Evolutionary conservation across 2,113 vertebrate species (phyloP).

Genomic region (Salminus brasiliensis): DNA sequence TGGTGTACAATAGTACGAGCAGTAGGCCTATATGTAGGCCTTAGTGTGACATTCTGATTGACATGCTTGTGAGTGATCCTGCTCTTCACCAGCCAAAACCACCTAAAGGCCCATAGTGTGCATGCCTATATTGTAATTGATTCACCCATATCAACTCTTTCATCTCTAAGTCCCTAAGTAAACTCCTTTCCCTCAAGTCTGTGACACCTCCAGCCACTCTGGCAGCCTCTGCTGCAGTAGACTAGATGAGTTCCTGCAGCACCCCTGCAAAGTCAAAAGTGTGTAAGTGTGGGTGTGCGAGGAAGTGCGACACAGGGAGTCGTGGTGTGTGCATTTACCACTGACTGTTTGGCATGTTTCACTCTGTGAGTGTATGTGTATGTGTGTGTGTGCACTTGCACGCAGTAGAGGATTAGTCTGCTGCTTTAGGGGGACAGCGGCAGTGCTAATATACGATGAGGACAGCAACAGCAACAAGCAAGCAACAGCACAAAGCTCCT

Average conservation of each 20-base stretch:
- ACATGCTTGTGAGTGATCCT: no score
- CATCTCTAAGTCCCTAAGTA: no score
- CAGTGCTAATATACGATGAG: constrained; percentile 32
- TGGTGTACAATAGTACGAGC: no score
- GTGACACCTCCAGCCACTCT: neutral
- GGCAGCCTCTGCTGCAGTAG: constrained; percentile 10
- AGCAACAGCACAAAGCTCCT: constrained; percentile 22
- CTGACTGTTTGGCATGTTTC: neutral
- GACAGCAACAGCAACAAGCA: constrained; percentile 19
- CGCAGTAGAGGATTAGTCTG: constrained; percentile 26
- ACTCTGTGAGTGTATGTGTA: constrained; percentile 12
- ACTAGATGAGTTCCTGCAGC: constrained; percentile 6
- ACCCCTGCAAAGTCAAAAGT: constrained; percentile 15
- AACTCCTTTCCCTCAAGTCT: neutral
- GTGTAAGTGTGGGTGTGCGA: constrained; percentile 5
- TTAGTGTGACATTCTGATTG: no score
- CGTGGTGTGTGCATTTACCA: neutral
- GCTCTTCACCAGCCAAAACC: no score
- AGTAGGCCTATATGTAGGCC: no score
- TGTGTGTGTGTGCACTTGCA: constrained; percentile 8
- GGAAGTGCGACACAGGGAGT: neutral
- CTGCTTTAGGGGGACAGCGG: constrained; percentile 24
- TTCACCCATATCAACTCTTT: no score
- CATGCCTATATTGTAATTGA: neutral
- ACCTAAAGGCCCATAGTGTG: neutral